Evolutionary conservation across 2,797 vertebrate species (phyloP), one percentile per base, ranked within the genome.

Genomic region (Peromyscus eremicus): DNA sequence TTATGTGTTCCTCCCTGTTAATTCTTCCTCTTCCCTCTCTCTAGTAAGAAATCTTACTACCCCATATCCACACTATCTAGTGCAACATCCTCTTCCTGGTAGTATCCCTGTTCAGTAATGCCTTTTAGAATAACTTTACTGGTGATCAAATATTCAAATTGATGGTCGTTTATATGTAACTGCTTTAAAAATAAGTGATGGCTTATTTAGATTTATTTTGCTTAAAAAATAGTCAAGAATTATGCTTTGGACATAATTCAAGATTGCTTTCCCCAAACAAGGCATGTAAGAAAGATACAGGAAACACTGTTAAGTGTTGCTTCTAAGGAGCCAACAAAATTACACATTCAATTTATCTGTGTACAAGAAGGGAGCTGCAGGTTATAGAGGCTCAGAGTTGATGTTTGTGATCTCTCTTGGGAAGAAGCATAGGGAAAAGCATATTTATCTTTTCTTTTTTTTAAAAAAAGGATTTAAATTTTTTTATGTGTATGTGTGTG

Each of bases 121-220:
- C 1, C 40, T 62, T 92, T 88, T 25, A 52, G 49, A 93, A 62
- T 34, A 84, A 37, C 9, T 73, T 62, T 52, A 43, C 17, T 57
- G 46, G 62, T 71, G 19, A 80, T 37, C 5, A 43, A 68, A 60
- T 37, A 32, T 91, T 21, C 29, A 23, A 34, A 12, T 64, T 49
- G 40, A 21, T 23, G 34, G 73, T 68, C 46, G 80, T 49, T 92
- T 27, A 23, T 46, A 29, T 52, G 6, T 27, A 76, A 88, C 6
- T 43, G 2, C 57, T 60, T 79, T 79, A 82, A 91, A 89, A 95
- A 71, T 87, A 40, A 62, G 4, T 95, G 19, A 73, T n/a, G 5
- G 43, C 32, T 86, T 66, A 81, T 55, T 75, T 70, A 82, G 9
- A 79, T 85, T 81, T 77, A 17, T 73, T 93, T 88, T 5, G 8